Conservation (phyloP, 23 tunicate species). For the Styela clava region DNA sequence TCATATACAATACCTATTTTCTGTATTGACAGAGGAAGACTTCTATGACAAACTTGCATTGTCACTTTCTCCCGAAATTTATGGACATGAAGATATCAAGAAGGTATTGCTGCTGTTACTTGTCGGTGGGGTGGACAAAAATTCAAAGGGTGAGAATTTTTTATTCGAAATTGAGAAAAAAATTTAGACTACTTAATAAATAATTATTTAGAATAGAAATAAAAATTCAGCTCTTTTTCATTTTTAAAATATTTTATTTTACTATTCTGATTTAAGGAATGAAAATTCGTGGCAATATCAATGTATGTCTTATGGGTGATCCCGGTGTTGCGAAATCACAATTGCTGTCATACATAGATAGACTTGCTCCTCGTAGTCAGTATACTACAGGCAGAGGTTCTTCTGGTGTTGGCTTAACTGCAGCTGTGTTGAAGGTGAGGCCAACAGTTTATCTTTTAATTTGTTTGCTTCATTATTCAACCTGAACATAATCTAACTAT, state of each 20-base stretch:
- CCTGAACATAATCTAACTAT: not conserved
- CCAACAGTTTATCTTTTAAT: not conserved
- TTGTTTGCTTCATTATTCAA: too few species aligned
- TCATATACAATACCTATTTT: not conserved
- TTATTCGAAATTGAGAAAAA: too few species aligned
- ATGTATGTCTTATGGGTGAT: conserved; percentile 99
- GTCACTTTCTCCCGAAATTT: conserved; percentile 97
- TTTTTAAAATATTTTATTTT: not conserved
- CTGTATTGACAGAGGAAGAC: conserved; percentile 68
- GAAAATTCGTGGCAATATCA: conserved; percentile 98
- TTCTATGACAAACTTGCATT: conserved; percentile 90
- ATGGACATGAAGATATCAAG: conserved; percentile 96
- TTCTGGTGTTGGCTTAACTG: conserved; percentile 98
- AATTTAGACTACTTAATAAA: not conserved
- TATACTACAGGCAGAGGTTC: conserved; percentile 99
- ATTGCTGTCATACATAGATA: conserved; percentile 91
- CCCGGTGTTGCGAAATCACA: conserved; percentile 99
- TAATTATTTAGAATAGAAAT: not conserved
- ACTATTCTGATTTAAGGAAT: conserved; percentile 45
- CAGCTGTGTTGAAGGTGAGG: conserved; percentile 92
- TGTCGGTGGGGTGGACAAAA: conserved; percentile 95
- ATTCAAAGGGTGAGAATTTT: conserved; percentile 66
- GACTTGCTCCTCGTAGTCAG: conserved; percentile 96
- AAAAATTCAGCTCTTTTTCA: not conserved
- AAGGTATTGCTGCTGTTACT: conserved; percentile 88